Conservation (phyloP, 2,797 vertebrate genomes). For the Sebastes minor region DNA sequence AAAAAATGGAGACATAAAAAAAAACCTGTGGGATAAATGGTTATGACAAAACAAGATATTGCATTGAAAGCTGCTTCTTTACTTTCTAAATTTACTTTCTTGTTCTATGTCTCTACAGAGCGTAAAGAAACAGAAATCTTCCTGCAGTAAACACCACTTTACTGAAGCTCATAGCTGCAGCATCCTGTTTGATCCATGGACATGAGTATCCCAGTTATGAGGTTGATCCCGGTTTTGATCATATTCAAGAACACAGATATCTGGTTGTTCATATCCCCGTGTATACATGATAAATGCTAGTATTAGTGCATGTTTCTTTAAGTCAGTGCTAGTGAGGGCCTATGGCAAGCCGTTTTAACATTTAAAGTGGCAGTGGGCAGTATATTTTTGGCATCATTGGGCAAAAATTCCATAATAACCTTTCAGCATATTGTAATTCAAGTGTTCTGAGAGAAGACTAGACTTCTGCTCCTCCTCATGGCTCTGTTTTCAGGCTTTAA, state of each 20-base stretch:
- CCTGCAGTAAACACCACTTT: neutral
- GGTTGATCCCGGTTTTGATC: neutral
- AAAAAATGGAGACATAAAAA: neutral
- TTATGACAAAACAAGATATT: constrained; percentile 33
- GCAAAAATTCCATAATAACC: too few relatives aligned
- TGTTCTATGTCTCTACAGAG: neutral
- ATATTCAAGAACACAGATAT: neutral
- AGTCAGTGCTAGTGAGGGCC: too few relatives aligned
- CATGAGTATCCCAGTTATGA: neutral
- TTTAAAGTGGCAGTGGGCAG: too few relatives aligned
- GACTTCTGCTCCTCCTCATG: too few relatives aligned
- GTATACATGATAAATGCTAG: neutral
- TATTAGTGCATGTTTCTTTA: neutral
- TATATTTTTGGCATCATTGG: too few relatives aligned
- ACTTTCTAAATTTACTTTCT: neutral
- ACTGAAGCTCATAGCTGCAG: neutral
- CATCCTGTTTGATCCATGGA: neutral
- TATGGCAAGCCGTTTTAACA: too few relatives aligned
- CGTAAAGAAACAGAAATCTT: neutral
- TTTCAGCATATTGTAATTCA: too few relatives aligned
- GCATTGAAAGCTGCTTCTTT: neutral
- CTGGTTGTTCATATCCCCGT: neutral
- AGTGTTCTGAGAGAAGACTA: too few relatives aligned
- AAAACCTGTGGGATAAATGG: constrained; percentile 53
- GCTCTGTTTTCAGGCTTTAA: too few relatives aligned